Conservation (phyloP, 1,140 invertebrate species). For the Pogonomyrmex barbatus region DNA sequence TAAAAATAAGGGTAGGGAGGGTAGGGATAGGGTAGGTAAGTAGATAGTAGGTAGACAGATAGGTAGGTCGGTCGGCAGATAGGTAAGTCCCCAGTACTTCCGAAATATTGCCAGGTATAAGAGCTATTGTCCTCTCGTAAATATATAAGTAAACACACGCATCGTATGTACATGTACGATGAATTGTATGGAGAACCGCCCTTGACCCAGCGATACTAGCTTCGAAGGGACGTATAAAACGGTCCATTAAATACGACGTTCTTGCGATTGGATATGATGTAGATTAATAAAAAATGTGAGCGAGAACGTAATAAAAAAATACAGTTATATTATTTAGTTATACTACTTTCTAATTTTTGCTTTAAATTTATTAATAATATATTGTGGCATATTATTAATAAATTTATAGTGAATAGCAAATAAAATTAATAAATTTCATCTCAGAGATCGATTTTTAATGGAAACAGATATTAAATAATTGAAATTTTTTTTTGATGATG, state of each 20-base stretch:
- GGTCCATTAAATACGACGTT: not conserved
- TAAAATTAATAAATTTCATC: too few relatives aligned
- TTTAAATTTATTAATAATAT: not conserved
- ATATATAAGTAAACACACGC: not conserved
- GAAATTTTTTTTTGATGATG: not conserved
- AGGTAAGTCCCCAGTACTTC: not conserved
- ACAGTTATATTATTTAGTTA: not conserved
- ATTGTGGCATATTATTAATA: not conserved
- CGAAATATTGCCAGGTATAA: not conserved
- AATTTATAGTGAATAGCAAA: not conserved
- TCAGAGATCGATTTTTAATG: not conserved
- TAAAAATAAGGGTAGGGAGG: not conserved
- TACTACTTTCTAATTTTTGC: not conserved
- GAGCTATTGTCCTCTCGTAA: slow-evolving; percentile 40
- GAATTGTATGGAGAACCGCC: not conserved
- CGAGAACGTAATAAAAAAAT: not conserved
- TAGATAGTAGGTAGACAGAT: not conserved
- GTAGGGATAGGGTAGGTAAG: not conserved
- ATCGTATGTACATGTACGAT: not conserved
- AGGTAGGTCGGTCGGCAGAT: not conserved
- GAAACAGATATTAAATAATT: not conserved
- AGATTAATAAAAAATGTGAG: not conserved
- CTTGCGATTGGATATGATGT: not conserved
- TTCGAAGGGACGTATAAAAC: not conserved
- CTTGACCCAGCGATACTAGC: not conserved